phyloP scores from a whole-genome alignment of 2,888 invertebrate genomes.

The Lepidocyrtinus sp. region DNA sequence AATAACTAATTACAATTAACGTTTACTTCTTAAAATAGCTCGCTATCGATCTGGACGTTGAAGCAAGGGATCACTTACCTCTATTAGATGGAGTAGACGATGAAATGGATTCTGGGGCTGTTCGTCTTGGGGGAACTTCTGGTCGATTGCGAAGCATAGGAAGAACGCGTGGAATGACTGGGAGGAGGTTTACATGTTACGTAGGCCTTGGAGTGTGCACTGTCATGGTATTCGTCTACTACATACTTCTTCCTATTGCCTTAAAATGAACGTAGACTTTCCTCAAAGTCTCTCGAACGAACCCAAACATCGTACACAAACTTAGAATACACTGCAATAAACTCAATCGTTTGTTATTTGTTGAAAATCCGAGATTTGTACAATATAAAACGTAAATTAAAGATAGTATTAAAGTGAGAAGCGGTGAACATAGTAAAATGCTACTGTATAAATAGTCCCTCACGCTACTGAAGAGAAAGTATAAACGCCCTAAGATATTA shows the following conservation, averaged over 20 bases:
- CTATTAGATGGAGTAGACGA: conserved; percentile 66
- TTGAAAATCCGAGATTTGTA: conserved; percentile 29
- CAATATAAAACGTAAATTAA: conserved; percentile 27
- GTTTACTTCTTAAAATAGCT: conserved; percentile 61
- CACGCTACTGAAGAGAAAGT: conserved; percentile 1
- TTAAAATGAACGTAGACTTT: conserved; percentile 51
- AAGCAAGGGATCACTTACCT: conserved; percentile 67
- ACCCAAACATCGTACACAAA: not conserved
- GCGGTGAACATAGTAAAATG: conserved; percentile 16
- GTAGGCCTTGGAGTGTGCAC: conserved; percentile 64
- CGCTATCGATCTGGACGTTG: conserved; percentile 68
- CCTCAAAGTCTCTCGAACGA: not conserved
- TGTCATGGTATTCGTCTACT: conserved; percentile 66
- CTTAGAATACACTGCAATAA: conserved; percentile 10
- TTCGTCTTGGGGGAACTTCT: conserved; percentile 65
- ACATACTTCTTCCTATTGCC: conserved; percentile 62
- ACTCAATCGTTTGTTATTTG: conserved; percentile 17
- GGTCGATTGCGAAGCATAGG: conserved; percentile 65
- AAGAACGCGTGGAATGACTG: conserved; percentile 63
- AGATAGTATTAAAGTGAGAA: conserved; percentile 53
- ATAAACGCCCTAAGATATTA: conserved; percentile 55
- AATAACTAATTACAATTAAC: no score
- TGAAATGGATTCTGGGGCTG: conserved; percentile 63
- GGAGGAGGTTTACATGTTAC: conserved; percentile 63
- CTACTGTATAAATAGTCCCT: conserved; percentile 1